These are phyloP conservation scores for Pseudochirops corinnae DNA, from an alignment of 2,797 vertebrate genomes.

Conservation along the genomic window DNA sequence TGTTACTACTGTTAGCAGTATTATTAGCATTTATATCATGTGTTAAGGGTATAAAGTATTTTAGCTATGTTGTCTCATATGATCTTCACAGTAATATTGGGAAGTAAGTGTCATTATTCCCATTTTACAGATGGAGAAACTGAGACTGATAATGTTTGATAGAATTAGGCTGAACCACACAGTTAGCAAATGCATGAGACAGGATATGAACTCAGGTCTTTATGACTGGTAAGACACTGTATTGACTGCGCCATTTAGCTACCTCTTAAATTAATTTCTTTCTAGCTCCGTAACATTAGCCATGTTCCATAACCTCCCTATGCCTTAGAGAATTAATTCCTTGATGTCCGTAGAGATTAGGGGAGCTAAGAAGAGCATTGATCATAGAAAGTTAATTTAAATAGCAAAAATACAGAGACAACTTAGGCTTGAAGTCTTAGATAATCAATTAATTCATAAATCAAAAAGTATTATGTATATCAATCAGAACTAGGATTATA, in stretches of 20 bases:
- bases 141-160: not conserved
- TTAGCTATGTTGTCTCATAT: not conserved
- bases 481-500: not conserved
- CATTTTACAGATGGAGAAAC: not conserved
- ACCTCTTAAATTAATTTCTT: not conserved
- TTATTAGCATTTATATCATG: not conserved
- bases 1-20: not conserved
- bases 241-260: not conserved
- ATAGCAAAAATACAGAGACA: not conserved
- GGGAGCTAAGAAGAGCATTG: not conserved
- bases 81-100: not conserved
- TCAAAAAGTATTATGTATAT: not conserved
- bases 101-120: not conserved
- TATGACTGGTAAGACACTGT: not conserved
- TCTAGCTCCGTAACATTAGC: not conserved
- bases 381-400: not conserved
- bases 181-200: not conserved
- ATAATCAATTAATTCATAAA: not conserved
- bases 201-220: not conserved
- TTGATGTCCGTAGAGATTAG: not conserved
- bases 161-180: not conserved
- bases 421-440: not conserved
- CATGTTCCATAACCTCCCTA: not conserved
- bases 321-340: not conserved
- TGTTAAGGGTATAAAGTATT: not conserved